These are phyloP conservation scores for Zaprionus lachaisei DNA, from an alignment of 1,140 invertebrate genomes.

Conservation along the genomic window DNA sequence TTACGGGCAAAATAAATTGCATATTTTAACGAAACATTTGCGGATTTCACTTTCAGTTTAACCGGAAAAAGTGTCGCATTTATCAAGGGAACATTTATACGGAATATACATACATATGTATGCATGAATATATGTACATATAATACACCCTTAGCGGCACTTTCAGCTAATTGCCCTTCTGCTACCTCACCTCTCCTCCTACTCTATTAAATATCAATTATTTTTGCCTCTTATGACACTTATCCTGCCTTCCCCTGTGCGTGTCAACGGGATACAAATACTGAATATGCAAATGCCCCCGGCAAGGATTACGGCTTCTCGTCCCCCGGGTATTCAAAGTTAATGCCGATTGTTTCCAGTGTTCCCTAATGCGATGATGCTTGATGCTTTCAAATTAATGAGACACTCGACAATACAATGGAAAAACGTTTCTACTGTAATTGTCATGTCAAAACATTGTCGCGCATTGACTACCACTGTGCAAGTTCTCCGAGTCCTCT, in stretches of 20 bases:
- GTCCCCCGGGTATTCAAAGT: conserved; percentile 33
- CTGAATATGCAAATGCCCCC: conserved; percentile 66
- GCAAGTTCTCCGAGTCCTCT: no score
- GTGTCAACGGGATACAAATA: conserved; percentile 60
- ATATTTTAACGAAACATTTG: conserved; percentile 33
- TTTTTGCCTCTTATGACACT: conserved; percentile 44
- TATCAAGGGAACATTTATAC: neutral
- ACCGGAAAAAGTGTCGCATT: conserved; percentile 12
- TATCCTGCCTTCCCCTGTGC: conserved; percentile 41
- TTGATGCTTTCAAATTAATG: conserved; percentile 67
- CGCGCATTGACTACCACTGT: conserved; percentile 1
- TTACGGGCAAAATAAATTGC: conserved; percentile 34
- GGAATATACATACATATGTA: neutral
- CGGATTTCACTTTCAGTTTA: conserved; percentile 30
- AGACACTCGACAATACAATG: conserved; percentile 55
- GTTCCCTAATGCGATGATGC: conserved; percentile 1
- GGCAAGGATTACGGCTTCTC: conserved; percentile 52
- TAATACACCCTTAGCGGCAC: conserved; percentile 27
- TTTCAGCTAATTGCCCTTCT: conserved; percentile 47
- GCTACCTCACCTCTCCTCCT: neutral
- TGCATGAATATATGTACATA: neutral
- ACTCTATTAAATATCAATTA: conserved; percentile 59
- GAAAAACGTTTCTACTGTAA: conserved; percentile 34
- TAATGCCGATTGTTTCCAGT: conserved; percentile 23
- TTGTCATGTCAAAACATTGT: conserved; percentile 69